These are phyloP conservation scores for Thera britannica DNA, from an alignment of 2,888 invertebrate genomes.

Conservation along the genomic window DNA sequence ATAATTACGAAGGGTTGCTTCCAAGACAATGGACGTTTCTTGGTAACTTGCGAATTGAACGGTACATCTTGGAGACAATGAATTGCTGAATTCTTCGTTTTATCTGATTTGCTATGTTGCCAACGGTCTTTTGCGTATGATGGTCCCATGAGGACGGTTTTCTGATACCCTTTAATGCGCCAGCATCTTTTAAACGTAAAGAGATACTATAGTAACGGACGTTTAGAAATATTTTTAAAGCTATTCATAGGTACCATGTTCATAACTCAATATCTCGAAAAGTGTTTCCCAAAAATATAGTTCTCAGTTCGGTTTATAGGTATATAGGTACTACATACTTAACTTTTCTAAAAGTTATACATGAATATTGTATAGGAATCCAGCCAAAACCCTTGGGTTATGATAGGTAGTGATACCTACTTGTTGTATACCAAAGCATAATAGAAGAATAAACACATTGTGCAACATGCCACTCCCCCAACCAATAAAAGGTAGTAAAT, in stretches of 20 bases:
- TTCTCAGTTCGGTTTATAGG: no score
- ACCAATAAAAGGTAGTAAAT: slow-evolving; percentile 4
- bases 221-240: no score
- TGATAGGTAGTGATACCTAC: background rate
- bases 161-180: background rate
- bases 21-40: slow-evolving; percentile 44
- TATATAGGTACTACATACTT: no score
- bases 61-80: slow-evolving; percentile 45
- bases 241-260: no score
- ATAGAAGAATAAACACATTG: slow-evolving; percentile 18
- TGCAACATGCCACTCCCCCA: slow-evolving; percentile 32
- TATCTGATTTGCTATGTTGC: slow-evolving; percentile 38
- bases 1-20: slow-evolving; percentile 45
- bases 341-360: no score
- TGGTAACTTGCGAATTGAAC: slow-evolving; percentile 48
- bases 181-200: background rate
- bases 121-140: slow-evolving; percentile 26
- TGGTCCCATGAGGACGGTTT: slow-evolving; percentile 29
- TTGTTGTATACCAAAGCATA: background rate
- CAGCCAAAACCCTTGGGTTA: background rate
- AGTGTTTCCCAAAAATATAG: no score
- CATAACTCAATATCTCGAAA: no score
- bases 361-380: background rate
- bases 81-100: slow-evolving; percentile 38
- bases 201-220: no score